These are phyloP conservation scores for Corythaeola cristata DNA, from an alignment of 2,113 vertebrate species.

Conservation along the genomic window DNA sequence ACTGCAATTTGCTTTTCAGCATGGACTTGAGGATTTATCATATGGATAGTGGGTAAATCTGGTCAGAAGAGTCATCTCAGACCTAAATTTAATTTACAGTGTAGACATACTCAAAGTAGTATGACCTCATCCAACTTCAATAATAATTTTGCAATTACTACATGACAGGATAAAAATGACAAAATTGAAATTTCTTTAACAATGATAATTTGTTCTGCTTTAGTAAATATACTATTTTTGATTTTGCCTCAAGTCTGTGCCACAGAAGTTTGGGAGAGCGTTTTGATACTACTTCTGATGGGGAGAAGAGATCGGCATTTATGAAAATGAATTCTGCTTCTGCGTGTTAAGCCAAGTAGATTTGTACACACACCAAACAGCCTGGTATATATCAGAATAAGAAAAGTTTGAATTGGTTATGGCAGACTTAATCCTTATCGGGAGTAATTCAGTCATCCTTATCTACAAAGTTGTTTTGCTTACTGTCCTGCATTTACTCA, in stretches of 20 bases:
- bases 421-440: slow-evolving; percentile 74
- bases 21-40: slow-evolving; percentile 6
- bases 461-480: slow-evolving; percentile 61
- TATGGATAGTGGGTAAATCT: slow-evolving; percentile 4
- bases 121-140: slow-evolving; percentile 52
- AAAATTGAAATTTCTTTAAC: background rate
- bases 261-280: background rate
- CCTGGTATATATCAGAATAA: slow-evolving; percentile 68
- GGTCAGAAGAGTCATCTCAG: slow-evolving; percentile 7
- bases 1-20: slow-evolving; percentile 9
- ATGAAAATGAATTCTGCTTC: slow-evolving; percentile 7
- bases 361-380: background rate
- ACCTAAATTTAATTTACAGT: slow-evolving; percentile 45
- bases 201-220: background rate
- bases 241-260: background rate
- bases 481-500: slow-evolving; percentile 66
- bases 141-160: slow-evolving; percentile 31
- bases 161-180: background rate
- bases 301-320: background rate
- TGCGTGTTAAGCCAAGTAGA: background rate
- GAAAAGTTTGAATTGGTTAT: slow-evolving; percentile 64
- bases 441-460: slow-evolving; percentile 34
- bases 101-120: slow-evolving; percentile 7
- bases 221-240: background rate
- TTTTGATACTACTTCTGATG: background rate